These are phyloP conservation scores for Chironomus tentans DNA, from an alignment of 2,888 invertebrate genomes.

Conservation along the genomic window DNA sequence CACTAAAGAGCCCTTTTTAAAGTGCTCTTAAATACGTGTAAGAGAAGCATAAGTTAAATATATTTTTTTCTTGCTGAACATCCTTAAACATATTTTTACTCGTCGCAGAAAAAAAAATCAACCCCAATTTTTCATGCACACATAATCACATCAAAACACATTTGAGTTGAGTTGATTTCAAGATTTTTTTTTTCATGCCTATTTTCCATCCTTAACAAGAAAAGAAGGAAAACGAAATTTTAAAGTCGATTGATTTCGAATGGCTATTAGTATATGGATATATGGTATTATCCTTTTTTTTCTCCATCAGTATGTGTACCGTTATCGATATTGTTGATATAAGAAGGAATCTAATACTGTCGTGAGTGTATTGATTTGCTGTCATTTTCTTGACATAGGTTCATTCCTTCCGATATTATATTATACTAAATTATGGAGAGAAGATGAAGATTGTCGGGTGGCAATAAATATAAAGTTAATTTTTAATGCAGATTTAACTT, in stretches of 20 bases:
- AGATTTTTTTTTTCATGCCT: too few species aligned
- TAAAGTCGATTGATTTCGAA: background rate
- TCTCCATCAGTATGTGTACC: background rate
- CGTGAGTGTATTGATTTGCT: constrained; percentile 23
- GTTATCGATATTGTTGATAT: too few species aligned
- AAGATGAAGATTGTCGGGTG: background rate
- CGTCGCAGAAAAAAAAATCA: too few species aligned
- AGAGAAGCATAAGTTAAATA: too few species aligned
- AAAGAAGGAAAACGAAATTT: background rate
- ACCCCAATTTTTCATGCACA: too few species aligned
- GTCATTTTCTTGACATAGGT: constrained; percentile 21
- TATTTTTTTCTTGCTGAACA: too few species aligned
- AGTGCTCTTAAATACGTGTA: too few species aligned
- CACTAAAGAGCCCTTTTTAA: too few species aligned
- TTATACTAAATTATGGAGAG: background rate
- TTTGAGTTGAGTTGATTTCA: too few species aligned
- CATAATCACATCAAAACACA: too few species aligned
- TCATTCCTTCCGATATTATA: background rate
- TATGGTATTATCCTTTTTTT: background rate
- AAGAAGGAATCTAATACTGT: background rate
- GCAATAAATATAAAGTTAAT: constrained; percentile 22
- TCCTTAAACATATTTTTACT: too few species aligned
- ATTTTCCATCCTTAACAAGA: too few species aligned
- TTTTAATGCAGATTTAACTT: constrained; percentile 24
- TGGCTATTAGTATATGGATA: background rate